These are phyloP conservation scores for Antheraea pernyi DNA, from an alignment of 1,140 invertebrate species.

Conservation along the genomic window DNA sequence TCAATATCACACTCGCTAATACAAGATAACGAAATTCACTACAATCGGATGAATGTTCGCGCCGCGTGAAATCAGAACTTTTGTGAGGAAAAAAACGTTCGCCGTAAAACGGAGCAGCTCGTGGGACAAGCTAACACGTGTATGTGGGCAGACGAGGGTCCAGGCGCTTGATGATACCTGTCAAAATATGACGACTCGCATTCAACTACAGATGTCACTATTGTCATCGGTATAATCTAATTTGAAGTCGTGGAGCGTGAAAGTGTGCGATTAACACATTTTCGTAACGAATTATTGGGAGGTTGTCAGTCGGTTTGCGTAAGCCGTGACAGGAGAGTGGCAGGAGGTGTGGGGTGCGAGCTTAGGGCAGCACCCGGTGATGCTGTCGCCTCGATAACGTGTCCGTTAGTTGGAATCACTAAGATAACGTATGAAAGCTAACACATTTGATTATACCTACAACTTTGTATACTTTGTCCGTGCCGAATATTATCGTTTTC, in stretches of 20 bases:
- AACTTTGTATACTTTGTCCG: neutral
- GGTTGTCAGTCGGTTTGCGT: conserved; percentile 72
- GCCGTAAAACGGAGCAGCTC: conserved; percentile 20
- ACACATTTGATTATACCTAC: neutral
- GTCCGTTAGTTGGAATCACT: neutral
- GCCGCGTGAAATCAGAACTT: conserved; percentile 74
- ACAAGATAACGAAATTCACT: conserved; percentile 69
- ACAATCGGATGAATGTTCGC: conserved; percentile 72
- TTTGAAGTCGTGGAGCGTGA: conserved; percentile 67
- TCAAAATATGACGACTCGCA: conserved; percentile 74
- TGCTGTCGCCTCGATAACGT: neutral
- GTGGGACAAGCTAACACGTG: conserved; percentile 58
- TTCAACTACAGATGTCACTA: conserved; percentile 68
- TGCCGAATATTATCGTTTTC: neutral
- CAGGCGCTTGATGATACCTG: conserved; percentile 60
- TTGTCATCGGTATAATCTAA: conserved; percentile 74
- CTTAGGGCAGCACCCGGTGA: conserved; percentile 21
- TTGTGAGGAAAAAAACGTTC: conserved; percentile 50
- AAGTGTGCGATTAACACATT: conserved; percentile 76
- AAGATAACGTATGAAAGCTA: neutral
- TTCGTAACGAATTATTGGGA: conserved; percentile 74
- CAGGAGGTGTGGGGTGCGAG: conserved; percentile 50
- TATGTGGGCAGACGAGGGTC: conserved; percentile 70
- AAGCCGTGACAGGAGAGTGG: conserved; percentile 75
- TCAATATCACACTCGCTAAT: conserved; percentile 66